Percentiles rank a stretch among this genome's conserved stretches.
Conservation (phyloP, 2,888 invertebrate genomes). For the Hylaea fasciaria region DNA sequence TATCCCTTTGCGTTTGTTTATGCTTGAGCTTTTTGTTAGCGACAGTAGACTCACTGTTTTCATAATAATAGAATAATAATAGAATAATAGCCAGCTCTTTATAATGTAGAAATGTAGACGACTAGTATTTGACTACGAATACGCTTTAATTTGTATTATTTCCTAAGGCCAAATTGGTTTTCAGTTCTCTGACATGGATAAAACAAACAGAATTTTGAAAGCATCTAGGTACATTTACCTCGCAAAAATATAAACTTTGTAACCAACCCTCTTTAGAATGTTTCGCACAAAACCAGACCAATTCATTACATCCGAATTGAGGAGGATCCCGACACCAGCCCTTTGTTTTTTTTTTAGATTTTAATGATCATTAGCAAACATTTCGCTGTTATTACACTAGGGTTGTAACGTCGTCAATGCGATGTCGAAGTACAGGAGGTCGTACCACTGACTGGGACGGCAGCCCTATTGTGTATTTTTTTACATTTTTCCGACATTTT, state of each 20-base stretch:
- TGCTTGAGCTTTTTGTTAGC: constrained; percentile 12
- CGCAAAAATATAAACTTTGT: neutral
- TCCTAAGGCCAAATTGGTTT: no score
- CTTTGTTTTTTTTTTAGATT: constrained; percentile 31
- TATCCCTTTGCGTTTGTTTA: constrained; percentile 24
- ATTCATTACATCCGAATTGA: constrained; percentile 29
- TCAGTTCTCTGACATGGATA: no score
- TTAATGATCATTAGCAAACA: constrained; percentile 42
- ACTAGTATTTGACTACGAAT: no score
- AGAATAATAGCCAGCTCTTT: no score
- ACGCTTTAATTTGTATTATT: no score
- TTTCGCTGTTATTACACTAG: constrained; percentile 40
- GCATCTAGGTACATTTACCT: no score
- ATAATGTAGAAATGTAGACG: no score
- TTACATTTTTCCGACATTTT: constrained; percentile 38
- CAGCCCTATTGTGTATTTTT: constrained; percentile 52
- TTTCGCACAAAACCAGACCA: constrained; percentile 18
- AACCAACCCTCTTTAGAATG: constrained; percentile 12
- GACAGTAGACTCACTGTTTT: no score
- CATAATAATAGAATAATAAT: no score
- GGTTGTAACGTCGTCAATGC: constrained; percentile 24
- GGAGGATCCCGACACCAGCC: constrained; percentile 28
- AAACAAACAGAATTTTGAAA: no score
- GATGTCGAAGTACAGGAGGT: constrained; percentile 17
- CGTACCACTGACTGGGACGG: constrained; percentile 33